Evolutionary conservation across 2,797 vertebrate species (phyloP).

Genomic region (Apogon talboti): DNA sequence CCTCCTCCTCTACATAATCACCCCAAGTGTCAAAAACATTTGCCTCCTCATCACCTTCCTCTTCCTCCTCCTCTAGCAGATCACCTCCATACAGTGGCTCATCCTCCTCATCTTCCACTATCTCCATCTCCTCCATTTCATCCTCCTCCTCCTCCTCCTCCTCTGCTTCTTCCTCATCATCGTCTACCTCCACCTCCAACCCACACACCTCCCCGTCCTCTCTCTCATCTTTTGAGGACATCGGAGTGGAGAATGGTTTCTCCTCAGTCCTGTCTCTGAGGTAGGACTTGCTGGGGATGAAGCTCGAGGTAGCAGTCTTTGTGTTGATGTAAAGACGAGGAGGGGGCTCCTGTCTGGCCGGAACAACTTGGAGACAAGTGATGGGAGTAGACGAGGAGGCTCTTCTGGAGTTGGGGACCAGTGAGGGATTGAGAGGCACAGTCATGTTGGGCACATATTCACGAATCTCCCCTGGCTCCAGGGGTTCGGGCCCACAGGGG

Average conservation of each 20-base stretch:
- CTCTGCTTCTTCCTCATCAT: slow-evolving; percentile 26
- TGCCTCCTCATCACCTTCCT: slow-evolving; percentile 49
- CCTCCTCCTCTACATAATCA: slow-evolving; percentile 54
- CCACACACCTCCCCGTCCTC: slow-evolving; percentile 77
- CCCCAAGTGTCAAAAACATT: slow-evolving; percentile 63
- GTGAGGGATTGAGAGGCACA: not conserved
- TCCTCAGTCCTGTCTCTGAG: slow-evolving; percentile 59
- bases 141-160: slow-evolving; percentile 43
- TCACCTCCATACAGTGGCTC: slow-evolving; percentile 55
- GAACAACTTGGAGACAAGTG: slow-evolving; percentile 10
- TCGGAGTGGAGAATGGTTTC: slow-evolving; percentile 36
- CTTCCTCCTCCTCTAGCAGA: slow-evolving; percentile 50
- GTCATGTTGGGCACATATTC: slow-evolving; percentile 83
- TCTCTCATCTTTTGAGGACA: slow-evolving; percentile 63
- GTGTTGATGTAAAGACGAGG: slow-evolving; percentile 81
- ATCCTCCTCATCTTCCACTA: slow-evolving; percentile 62
- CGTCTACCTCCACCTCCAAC: slow-evolving; percentile 68
- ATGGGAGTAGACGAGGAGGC: slow-evolving; percentile 4
- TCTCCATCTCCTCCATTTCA: slow-evolving; percentile 56
- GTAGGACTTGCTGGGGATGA: slow-evolving; percentile 69
- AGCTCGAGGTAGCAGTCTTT: slow-evolving; percentile 76
- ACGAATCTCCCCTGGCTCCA: slow-evolving; percentile 97
- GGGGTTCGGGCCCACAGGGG: slow-evolving; percentile 94
- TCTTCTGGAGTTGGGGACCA: slow-evolving; percentile 30
- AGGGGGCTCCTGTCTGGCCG: slow-evolving; percentile 42